Conservation (phyloP, 2,797 vertebrate genomes). For the Heliangelus exortis region DNA sequence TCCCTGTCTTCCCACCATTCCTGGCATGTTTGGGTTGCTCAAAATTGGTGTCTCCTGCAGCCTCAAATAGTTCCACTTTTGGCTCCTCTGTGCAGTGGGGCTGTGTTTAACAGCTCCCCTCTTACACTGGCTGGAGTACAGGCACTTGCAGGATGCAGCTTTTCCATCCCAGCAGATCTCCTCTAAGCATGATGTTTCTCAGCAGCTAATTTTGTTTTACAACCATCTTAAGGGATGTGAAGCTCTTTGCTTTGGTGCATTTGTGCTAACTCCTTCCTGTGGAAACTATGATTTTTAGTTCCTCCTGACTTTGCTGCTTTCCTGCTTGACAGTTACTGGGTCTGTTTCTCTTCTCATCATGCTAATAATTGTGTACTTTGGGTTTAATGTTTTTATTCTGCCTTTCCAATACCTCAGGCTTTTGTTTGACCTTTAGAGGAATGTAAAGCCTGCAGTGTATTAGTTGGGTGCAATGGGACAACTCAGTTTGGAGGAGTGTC, state of each 20-base stretch:
- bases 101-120: neutral
- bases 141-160: neutral
- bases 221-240: neutral
- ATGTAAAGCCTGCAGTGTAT: neutral
- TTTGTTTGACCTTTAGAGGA: neutral
- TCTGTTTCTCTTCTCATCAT: neutral
- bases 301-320: neutral
- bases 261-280: neutral
- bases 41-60: fast-evolving
- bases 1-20: neutral
- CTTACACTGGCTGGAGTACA: neutral
- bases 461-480: neutral
- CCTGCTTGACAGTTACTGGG: neutral
- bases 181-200: neutral
- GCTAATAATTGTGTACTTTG: neutral
- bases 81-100: fast-evolving
- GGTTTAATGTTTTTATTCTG: neutral
- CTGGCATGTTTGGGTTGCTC: neutral
- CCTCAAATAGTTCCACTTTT: too few species aligned
- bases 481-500: neutral
- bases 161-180: neutral
- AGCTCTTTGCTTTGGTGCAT: neutral
- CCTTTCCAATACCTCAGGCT: neutral
- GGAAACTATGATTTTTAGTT: neutral
- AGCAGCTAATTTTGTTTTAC: neutral